Base-by-base conservation (phyloP, 2,797 vertebrate species). In the Danio kyathit region DNA sequence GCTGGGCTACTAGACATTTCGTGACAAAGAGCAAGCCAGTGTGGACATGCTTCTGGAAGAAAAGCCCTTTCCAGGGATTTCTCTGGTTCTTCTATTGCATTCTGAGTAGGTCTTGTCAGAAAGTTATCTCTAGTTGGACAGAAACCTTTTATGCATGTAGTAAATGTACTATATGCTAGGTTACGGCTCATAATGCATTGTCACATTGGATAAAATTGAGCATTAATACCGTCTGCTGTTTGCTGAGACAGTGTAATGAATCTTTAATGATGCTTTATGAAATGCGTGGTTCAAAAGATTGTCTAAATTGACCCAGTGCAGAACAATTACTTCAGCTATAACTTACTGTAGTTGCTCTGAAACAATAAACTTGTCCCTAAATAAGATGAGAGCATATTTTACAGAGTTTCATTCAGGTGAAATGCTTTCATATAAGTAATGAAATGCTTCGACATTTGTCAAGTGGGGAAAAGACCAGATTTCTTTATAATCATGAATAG, bases 1-100 rank as follows among this genome's bases (percentile, higher is more conserved):
- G 14, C 59, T 73, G 67, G 69, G 66, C 59, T 19, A 43, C 17
- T 44, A 80, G 78, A 56, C 59, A 54, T 80, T 72, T 80, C 0
- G 5, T 73, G 59, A 72, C 69, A 80, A 73, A 54, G 17, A 56
- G 64, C 78, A 64, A 17, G 14, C 38, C 40, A 13, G 40, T 5
- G 13, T 71, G 46, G 66, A 71, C 54, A 29, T 61, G 56, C 46
- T n/a, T 19, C 29, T 48, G 43, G 44, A 13, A 11, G 13, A 19
- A 66, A 67, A 69, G 7, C 14, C 13, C n/a, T 52, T 63, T 71
- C 65, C 29, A 72, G 57, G 38, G 40, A 72, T 79, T 79, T 61
- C 48, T 61, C 48, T 13, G 52, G 9, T 16, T 54, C 38, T 29
- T 71, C 29, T 11, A 16, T 12, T 21, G 29, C 17, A 54, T 63